These are phyloP conservation scores for Spinibarbus caldwelli DNA, from an alignment of 2,797 vertebrate species.

Conservation along the genomic window DNA sequence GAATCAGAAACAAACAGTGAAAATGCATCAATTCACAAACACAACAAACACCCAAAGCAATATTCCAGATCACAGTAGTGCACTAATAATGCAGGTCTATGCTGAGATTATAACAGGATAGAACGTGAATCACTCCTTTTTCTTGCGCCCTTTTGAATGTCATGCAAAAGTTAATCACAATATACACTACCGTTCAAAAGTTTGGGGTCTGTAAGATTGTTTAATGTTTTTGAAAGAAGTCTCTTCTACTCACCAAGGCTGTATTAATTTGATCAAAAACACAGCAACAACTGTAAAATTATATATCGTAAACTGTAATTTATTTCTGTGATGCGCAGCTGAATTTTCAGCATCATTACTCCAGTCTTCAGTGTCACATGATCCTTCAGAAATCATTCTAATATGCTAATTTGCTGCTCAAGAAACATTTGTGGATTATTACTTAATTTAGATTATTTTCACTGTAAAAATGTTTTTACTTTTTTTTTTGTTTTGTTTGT, in stretches of 20 bases:
- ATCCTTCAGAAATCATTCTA: no score
- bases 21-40: not conserved
- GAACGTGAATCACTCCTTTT: not conserved
- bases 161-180: not conserved
- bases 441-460: no score
- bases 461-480: not conserved
- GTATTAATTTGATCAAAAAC: not conserved
- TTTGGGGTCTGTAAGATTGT: not conserved
- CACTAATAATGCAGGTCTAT: not conserved
- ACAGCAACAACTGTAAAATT: no score
- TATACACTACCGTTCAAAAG: not conserved
- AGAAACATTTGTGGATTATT: no score
- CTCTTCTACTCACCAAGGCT: not conserved
- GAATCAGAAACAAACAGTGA: not conserved
- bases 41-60: not conserved
- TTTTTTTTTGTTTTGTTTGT: no score
- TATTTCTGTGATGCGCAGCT: no score
- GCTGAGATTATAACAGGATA: not conserved
- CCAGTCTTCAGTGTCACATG: no score
- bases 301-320: no score
- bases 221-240: not conserved
- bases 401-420: no score
- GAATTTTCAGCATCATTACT: no score
- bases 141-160: not conserved
- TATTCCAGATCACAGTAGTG: no score